Evolutionary conservation across 2,797 vertebrate species (phyloP), one percentile per base, ranked within the genome.

Genomic region (Apodemus agrarius): DNA sequence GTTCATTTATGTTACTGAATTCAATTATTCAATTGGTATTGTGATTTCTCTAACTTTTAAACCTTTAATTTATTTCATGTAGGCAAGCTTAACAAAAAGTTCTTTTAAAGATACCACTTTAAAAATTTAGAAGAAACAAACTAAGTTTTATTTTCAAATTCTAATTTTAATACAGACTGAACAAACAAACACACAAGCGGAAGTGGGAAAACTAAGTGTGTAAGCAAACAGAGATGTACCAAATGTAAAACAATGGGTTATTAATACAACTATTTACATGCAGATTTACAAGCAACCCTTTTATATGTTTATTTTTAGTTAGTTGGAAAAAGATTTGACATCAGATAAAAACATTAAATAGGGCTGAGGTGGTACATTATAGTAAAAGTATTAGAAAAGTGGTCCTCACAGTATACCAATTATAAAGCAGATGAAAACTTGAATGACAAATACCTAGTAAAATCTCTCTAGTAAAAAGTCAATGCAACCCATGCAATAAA

Each of bases 231-330:
- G 96, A 98, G 98, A 88, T 97, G 97, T 98, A 98, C 97, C 96
- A 97, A 98, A 97, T 97, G 98, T 98, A 3, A 97, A 98, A 98
- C 98, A 98, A 88, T 97, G 97, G 97, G 97, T 97, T 98, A 98
- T 98, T 98, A 98, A 98, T 96, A 98, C 97, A 98, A 98, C 97
- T 99, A 98, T 98, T 98, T 99, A 98, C 98, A 99, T 98, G 98
- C 98, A 95, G 98, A 99, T 98, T 98, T 98, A 99, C 98, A 99
- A 85, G 67, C 75, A 90, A 80, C 4, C 84, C 97, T 96, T 97
- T 97, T 98, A 97, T 97, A 97, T 93, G 94, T 96, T 95, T 97
- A 97, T 85, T 94, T 97, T 97, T 79, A 90, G 92, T 93, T 98
- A 98, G 94, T 82, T 97, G 96, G 96, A 97, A 97, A 96, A 97